Base-by-base conservation (phyloP, 2,113 vertebrate genomes). In the Chrysemys picta region DNA sequence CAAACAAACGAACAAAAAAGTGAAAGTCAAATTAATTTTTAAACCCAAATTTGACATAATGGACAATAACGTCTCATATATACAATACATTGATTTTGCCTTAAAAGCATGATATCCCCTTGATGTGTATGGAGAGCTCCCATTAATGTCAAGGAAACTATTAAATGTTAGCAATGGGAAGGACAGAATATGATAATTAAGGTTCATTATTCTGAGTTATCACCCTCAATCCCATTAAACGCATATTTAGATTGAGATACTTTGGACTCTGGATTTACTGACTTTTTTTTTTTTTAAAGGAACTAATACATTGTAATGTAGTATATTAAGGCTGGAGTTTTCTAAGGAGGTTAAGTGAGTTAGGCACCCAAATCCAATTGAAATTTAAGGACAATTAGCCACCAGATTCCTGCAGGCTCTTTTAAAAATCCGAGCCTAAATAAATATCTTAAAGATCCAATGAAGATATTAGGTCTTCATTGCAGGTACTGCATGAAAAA, bases 391-490 rank as follows among this genome's bases (percentile, higher is more conserved):
- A 24, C 84, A 59, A 89, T 95, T 89, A 82, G 50, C 57, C 87
- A 91, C 84, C 16, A 25, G 24, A 27, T 69, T 25, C 8, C 16
- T 88, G 91, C 56, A 91, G 50, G 42, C 79, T 7, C 79, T 91
- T 59, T 56, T 93, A 88, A 91, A 95, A 95, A 92, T 81, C 87
- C 54, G 87, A 93, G 84, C 3, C 4, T n/a, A 93, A 95, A 91
- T 92, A 93, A 57, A 83, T 92, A 38, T 79, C 95, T 88, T 95
- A 89, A 88, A 96, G 95, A 85, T 65, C 47, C 93, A 96, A 96
- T 72, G 79, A 95, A n/a, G 35, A 17, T n/a, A 69, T 69, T 69
- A 69, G 50, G 85, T 93, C 91, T 76, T 76, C 38, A 87, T 95
- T 88, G 81, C 47, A 79, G 79, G 88, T 54, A 65, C 49, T 88